Conservation (phyloP, 2,113 vertebrate genomes). For the Pao palembangensis region DNA sequence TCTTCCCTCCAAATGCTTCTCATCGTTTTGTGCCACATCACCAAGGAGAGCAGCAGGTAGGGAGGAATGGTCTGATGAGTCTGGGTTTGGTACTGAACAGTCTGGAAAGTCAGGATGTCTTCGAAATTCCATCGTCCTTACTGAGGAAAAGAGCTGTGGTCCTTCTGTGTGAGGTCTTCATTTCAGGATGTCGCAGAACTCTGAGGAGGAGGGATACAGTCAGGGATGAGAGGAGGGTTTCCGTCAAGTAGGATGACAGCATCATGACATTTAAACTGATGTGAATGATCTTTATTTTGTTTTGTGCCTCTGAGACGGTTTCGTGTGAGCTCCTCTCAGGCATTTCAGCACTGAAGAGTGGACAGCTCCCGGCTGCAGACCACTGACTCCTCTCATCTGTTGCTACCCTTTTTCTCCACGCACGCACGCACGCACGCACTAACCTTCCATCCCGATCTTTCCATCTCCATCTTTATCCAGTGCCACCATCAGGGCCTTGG, state of each 20-base stretch:
- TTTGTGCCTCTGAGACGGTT: neutral
- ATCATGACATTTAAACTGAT: too few species aligned
- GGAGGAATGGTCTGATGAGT: conserved; percentile 25
- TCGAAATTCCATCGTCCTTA: too few species aligned
- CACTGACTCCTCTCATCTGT: neutral
- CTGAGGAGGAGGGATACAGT: conserved; percentile 48
- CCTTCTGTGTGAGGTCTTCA: conserved; percentile 31
- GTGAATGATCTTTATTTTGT: neutral
- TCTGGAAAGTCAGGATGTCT: conserved; percentile 19
- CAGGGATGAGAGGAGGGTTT: neutral
- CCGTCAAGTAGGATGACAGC: too few species aligned
- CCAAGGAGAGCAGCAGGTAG: conserved; percentile 47
- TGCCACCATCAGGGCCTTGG: conserved; percentile 69
- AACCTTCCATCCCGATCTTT: conserved; percentile 80
- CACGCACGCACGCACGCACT: conserved; percentile 7
- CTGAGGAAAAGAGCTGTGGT: neutral
- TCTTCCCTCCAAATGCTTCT: conserved; percentile 13
- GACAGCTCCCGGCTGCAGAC: conserved; percentile 37
- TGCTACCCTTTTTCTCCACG: conserved; percentile 7
- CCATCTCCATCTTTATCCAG: conserved; percentile 79
- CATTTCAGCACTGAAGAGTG: conserved; percentile 53
- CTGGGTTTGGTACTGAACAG: conserved; percentile 27
- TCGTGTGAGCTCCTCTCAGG: neutral
- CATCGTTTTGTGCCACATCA: conserved; percentile 25
- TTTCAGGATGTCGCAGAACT: conserved; percentile 77